Evolutionary conservation across 92 coral and sea anemone species (phyloP).

Genomic region (Actinostola sp.): DNA sequence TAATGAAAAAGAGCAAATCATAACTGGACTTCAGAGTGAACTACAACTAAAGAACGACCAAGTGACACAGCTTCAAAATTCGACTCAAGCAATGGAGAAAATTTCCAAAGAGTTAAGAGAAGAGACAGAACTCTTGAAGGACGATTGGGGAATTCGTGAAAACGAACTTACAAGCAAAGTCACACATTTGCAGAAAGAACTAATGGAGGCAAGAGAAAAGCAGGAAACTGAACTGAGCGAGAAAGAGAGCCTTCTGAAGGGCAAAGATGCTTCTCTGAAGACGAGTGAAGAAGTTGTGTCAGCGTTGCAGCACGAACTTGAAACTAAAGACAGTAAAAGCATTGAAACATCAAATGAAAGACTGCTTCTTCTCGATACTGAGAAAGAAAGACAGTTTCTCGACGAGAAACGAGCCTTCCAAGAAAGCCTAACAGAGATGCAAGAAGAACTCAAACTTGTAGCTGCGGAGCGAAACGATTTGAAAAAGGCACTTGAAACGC

Average conservation of each 20-base stretch:
- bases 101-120: constrained; percentile 21
- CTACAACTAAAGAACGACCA: constrained; percentile 50
- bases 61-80: constrained; percentile 18
- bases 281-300: constrained; percentile 40
- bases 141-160: constrained; percentile 35
- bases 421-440: constrained; percentile 51
- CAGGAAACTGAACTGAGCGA: constrained; percentile 69
- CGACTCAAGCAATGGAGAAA: neutral
- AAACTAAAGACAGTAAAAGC: constrained; percentile 25
- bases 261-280: constrained; percentile 20
- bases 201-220: constrained; percentile 56
- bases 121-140: constrained; percentile 26
- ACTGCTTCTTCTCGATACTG: constrained; percentile 66
- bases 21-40: constrained; percentile 58
- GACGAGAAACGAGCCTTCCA: constrained; percentile 64
- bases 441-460: constrained; percentile 40
- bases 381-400: constrained; percentile 70
- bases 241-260: constrained; percentile 36
- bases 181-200: constrained; percentile 22
- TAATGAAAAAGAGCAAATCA: constrained; percentile 77
- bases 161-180: constrained; percentile 19
- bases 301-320: constrained; percentile 36
- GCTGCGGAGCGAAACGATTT: constrained; percentile 25
- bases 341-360: constrained; percentile 56
- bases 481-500: constrained; percentile 25